Percentiles rank a stretch among this genome's conserved stretches.
Evolutionary conservation across 1,140 invertebrate genomes (phyloP).

Genomic region (Nasonia longicornis): DNA sequence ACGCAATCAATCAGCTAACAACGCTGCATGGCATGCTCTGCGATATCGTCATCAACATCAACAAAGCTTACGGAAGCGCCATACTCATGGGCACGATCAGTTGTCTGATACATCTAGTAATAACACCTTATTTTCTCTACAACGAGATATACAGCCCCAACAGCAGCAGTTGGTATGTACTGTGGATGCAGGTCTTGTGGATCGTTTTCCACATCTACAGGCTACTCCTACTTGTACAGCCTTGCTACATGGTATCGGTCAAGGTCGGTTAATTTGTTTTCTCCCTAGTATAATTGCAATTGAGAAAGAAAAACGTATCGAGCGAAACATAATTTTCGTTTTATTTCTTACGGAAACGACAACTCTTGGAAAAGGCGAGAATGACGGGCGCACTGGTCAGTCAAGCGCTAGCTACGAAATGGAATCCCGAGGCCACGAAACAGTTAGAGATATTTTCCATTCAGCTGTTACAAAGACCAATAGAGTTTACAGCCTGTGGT

Average conservation of each 20-base stretch:
- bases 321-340: slow-evolving; percentile 16
- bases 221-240: slow-evolving; percentile 76
- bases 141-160: slow-evolving; percentile 70
- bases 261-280: slow-evolving; percentile 64
- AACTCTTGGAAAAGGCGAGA: slow-evolving; percentile 51
- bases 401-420: slow-evolving; percentile 57
- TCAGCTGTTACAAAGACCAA: slow-evolving; percentile 73
- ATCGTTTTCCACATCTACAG: slow-evolving; percentile 74
- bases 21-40: slow-evolving; percentile 60
- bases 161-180: slow-evolving; percentile 61
- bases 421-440: slow-evolving; percentile 55
- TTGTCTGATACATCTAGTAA: slow-evolving; percentile 77
- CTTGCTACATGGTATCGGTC: slow-evolving; percentile 72
- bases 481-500: slow-evolving; percentile 75
- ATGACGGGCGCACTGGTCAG: slow-evolving; percentile 61
- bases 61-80: slow-evolving; percentile 71
- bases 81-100: slow-evolving; percentile 75
- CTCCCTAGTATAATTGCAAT: background rate
- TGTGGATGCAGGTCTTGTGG: slow-evolving; percentile 74
- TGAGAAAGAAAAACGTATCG: background rate
- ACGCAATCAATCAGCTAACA: slow-evolving; percentile 53
- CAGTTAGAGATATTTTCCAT: slow-evolving; percentile 76
- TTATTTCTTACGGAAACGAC: background rate
- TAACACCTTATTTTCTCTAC: slow-evolving; percentile 79
- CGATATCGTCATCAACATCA: slow-evolving; percentile 59